These are phyloP conservation scores for Vulpes vulpes DNA, from an alignment of 2,113 vertebrate genomes.

Conservation along the genomic window DNA sequence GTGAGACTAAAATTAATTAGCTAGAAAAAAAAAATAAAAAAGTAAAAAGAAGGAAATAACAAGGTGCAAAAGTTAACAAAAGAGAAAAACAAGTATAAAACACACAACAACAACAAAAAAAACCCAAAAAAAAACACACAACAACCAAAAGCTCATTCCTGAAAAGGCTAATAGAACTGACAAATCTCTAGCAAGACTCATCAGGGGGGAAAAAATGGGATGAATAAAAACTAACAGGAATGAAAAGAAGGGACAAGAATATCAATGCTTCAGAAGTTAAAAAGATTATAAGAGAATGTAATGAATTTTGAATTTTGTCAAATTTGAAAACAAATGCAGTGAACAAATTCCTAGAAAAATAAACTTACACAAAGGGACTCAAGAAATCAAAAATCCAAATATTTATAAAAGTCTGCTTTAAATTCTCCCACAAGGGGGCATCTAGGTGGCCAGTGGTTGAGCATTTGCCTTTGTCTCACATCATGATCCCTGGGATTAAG, in stretches of 20 bases:
- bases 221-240: background rate
- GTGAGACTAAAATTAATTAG: background rate
- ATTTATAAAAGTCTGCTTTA: background rate
- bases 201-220: background rate
- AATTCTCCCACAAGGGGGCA: background rate
- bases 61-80: background rate
- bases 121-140: background rate
- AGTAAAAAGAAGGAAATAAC: background rate
- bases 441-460: no score
- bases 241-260: background rate
- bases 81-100: background rate
- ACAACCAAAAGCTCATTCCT: slow-evolving; percentile 30
- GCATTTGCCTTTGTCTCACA: no score
- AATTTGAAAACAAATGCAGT: slow-evolving; percentile 36
- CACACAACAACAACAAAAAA: background rate
- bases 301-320: background rate
- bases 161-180: slow-evolving; percentile 26
- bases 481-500: no score
- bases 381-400: background rate
- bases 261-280: background rate
- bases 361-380: background rate
- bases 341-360: slow-evolving; percentile 50
- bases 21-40: slow-evolving; percentile 15
- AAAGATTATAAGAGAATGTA: background rate
- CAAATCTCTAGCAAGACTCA: background rate